Percentiles rank a stretch among this genome's conserved stretches.
These are phyloP conservation scores for Spialia ferax DNA, from an alignment of 2,888 invertebrate genomes.

Conservation along the genomic window DNA sequence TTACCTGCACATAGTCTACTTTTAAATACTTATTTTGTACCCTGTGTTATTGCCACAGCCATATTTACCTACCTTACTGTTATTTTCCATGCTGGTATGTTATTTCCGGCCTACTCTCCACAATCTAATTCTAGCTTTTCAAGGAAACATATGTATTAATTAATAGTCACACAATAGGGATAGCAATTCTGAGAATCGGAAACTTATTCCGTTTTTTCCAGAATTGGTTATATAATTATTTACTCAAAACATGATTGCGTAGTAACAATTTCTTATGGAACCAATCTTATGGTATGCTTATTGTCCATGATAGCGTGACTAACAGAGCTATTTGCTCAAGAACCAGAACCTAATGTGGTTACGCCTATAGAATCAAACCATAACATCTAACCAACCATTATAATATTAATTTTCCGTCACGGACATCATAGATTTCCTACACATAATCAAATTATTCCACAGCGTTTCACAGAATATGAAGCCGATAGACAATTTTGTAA, in stretches of 20 bases:
- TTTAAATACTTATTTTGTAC: constrained; percentile 15
- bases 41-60: too few species aligned
- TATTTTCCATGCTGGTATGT: too few species aligned
- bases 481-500: constrained; percentile 57
- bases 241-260: background rate
- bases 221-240: background rate
- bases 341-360: constrained; percentile 20
- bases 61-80: too few species aligned
- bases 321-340: constrained; percentile 33
- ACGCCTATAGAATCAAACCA: constrained; percentile 19
- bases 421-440: constrained; percentile 69
- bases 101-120: too few species aligned
- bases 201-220: too few species aligned
- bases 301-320: constrained; percentile 22
- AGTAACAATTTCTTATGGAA: constrained; percentile 12
- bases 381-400: constrained; percentile 53
- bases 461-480: constrained; percentile 50
- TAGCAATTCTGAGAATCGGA: too few species aligned
- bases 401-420: constrained; percentile 67
- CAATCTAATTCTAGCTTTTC: too few species aligned
- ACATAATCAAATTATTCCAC: constrained; percentile 60
- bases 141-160: too few species aligned
- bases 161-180: too few species aligned
- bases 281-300: background rate
- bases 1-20: constrained; percentile 23